These are phyloP conservation scores for Diglossa brunneiventris DNA, from an alignment of 2,113 vertebrate species.

Conservation along the genomic window DNA sequence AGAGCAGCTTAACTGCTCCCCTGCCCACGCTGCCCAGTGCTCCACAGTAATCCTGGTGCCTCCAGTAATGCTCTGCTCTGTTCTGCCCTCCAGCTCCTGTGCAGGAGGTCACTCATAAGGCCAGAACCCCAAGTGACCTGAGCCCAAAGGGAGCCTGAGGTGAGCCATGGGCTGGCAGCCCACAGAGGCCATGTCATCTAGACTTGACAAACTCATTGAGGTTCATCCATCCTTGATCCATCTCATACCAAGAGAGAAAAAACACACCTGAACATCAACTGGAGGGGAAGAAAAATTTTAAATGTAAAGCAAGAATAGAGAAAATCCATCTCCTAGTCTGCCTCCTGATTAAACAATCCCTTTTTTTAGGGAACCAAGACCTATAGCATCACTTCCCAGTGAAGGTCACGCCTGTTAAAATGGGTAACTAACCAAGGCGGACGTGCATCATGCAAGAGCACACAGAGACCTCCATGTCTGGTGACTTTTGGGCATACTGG, in stretches of 20 bases:
- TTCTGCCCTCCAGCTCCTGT: background rate
- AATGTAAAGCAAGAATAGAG: background rate
- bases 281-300: background rate
- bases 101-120: background rate
- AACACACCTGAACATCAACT: background rate
- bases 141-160: background rate
- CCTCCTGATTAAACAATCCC: background rate
- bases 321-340: background rate
- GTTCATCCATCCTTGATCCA: background rate
- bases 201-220: background rate
- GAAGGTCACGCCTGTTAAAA: background rate
- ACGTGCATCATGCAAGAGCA: rapidly evolving
- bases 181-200: background rate
- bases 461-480: background rate
- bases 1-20: background rate
- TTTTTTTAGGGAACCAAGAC: background rate
- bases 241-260: background rate
- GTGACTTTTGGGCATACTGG: background rate
- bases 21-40: background rate
- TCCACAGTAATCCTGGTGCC: background rate
- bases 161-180: background rate
- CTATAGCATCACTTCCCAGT: background rate
- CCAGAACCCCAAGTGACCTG: background rate
- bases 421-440: background rate
- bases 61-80: background rate